A percentile compares a stretch with the other conserved stretches of the same genome.
Evolutionary conservation across 2,888 invertebrate genomes (phyloP).

Genomic region (Torymus tubicola): DNA sequence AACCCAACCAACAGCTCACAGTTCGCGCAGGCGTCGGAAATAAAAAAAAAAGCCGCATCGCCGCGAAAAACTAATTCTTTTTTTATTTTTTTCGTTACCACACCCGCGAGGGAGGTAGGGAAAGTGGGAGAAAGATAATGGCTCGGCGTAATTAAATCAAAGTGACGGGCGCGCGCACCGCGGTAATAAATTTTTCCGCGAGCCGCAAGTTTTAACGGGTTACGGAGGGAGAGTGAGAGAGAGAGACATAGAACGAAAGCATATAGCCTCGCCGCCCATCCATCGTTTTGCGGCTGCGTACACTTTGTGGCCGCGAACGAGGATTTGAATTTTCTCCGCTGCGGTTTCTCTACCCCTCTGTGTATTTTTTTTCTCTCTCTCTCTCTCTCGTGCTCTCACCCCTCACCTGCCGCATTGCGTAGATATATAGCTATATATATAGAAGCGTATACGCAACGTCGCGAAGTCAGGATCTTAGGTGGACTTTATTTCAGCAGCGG

Average conservation of each 20-base stretch:
- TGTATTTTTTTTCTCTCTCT: no score
- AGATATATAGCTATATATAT: no score
- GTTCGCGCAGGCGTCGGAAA: no score
- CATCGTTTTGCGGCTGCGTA: background rate
- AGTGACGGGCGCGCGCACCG: background rate
- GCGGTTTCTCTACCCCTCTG: background rate
- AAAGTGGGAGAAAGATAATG: background rate
- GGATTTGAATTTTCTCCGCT: background rate
- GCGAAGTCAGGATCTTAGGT: background rate
- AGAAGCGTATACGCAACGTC: background rate
- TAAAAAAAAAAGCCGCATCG: no score
- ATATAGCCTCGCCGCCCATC: no score
- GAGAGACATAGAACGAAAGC: no score
- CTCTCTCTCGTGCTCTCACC: no score
- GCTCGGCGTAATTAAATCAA: constrained; percentile 5
- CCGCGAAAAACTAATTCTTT: no score
- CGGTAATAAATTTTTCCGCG: background rate
- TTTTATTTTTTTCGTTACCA: no score
- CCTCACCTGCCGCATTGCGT: no score
- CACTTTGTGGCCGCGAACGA: background rate
- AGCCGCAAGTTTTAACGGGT: background rate
- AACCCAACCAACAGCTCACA: no score
- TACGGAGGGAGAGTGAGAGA: background rate
- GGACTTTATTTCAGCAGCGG: background rate
- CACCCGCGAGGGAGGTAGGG: no score